Conservation (phyloP, 1,140 invertebrate genomes). For the Plectrocnemia conspersa region DNA sequence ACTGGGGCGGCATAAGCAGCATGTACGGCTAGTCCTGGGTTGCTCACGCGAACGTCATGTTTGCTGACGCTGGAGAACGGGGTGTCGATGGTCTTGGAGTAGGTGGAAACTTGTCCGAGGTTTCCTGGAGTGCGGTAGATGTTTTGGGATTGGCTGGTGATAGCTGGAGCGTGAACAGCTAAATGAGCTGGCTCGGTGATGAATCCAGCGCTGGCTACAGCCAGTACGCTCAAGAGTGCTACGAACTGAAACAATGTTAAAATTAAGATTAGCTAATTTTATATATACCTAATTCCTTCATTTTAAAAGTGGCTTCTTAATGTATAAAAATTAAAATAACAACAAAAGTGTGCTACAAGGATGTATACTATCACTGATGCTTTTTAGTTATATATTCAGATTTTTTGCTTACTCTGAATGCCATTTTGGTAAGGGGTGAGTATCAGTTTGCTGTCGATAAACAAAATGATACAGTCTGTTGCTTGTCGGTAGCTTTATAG, state of each 20-base stretch:
- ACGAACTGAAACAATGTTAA: constrained; percentile 43
- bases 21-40: constrained; percentile 53
- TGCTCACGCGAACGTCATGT: constrained; percentile 59
- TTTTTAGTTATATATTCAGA: no score
- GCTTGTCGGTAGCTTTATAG: constrained; percentile 5
- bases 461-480: constrained; percentile 11
- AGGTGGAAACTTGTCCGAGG: constrained; percentile 58
- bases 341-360: neutral
- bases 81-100: constrained; percentile 61
- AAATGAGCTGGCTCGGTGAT: constrained; percentile 15
- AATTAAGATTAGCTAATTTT: neutral
- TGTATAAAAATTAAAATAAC: constrained; percentile 1
- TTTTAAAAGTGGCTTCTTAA: neutral
- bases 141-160: constrained; percentile 59
- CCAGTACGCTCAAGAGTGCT: constrained; percentile 44
- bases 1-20: constrained; percentile 30
- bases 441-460: constrained; percentile 1
- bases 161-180: constrained; percentile 43
- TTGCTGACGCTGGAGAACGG: constrained; percentile 65
- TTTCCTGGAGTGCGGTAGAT: constrained; percentile 59
- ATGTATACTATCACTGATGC: neutral
- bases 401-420: constrained; percentile 24
- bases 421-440: constrained; percentile 11
- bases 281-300: neutral
- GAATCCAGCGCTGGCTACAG: constrained; percentile 36